A percentile compares a stretch with the other conserved stretches of the same genome.
These are phyloP conservation scores for Hololepta plana DNA, from an alignment of 2,888 invertebrate species.

Conservation along the genomic window DNA sequence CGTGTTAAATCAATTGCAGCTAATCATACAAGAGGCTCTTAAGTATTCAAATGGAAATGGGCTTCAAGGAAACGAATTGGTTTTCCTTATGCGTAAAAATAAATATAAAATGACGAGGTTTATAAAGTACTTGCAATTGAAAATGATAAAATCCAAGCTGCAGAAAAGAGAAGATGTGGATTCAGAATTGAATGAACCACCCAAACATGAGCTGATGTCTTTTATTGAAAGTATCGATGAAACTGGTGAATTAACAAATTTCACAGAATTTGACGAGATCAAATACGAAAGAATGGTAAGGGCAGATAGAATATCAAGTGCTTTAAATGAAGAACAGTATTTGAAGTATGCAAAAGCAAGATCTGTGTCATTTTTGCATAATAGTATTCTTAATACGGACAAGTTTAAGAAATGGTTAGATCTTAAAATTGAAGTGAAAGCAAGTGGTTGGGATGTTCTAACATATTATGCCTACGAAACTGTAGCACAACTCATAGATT, in stretches of 20 bases:
- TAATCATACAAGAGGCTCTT: slow-evolving; percentile 57
- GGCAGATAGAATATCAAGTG: slow-evolving; percentile 41
- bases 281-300: slow-evolving; percentile 39
- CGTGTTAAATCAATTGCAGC: slow-evolving; percentile 60
- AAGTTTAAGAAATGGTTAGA: slow-evolving; percentile 46
- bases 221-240: slow-evolving; percentile 37
- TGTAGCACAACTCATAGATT: slow-evolving; percentile 74
- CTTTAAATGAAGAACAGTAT: slow-evolving; percentile 41
- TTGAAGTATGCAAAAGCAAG: slow-evolving; percentile 64
- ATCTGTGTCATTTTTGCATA: slow-evolving; percentile 46
- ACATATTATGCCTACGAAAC: slow-evolving; percentile 81
- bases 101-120: slow-evolving; percentile 57
- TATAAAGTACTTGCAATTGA: slow-evolving; percentile 49
- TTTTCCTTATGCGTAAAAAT: slow-evolving; percentile 71
- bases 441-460: slow-evolving; percentile 55
- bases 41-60: slow-evolving; percentile 41
- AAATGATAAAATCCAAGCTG: too few relatives aligned
- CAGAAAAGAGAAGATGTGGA: slow-evolving; percentile 25
- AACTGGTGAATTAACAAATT: slow-evolving; percentile 33
- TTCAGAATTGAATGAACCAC: slow-evolving; percentile 18
- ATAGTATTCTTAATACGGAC: slow-evolving; percentile 15
- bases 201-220: slow-evolving; percentile 29
- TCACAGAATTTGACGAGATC: slow-evolving; percentile 34
- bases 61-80: slow-evolving; percentile 40
- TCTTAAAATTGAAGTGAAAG: slow-evolving; percentile 39